A percentile compares a stretch with the other conserved stretches of the same genome.
phyloP scores from a whole-genome alignment of 2,888 invertebrate genomes.

The Antheraea assamensis region DNA sequence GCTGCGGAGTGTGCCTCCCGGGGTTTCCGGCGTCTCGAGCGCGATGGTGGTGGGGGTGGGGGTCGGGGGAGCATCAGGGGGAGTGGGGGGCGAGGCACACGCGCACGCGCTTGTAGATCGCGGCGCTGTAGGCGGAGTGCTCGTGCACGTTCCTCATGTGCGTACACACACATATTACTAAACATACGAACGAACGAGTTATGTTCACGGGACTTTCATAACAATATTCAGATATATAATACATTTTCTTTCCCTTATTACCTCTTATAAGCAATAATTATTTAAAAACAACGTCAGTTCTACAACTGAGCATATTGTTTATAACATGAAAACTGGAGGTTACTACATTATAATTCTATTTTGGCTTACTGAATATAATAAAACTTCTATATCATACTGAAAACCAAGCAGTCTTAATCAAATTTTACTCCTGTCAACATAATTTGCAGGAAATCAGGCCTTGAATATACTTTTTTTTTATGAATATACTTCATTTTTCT shows the following conservation, averaged over 20 bases:
- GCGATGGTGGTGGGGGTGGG: conserved; percentile 51
- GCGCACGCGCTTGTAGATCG: conserved; percentile 77
- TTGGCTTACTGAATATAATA: not conserved
- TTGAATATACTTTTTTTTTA: not conserved
- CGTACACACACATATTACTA: conserved; percentile 85
- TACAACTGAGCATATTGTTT: too few species aligned
- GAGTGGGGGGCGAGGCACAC: conserved; percentile 54
- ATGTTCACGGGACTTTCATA: not conserved
- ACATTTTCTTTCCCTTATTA: not conserved
- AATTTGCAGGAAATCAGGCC: not conserved
- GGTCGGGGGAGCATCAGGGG: conserved; percentile 52
- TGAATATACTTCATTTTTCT: not conserved
- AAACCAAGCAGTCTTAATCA: not conserved
- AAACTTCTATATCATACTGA: not conserved
- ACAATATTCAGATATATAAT: not conserved
- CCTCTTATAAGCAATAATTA: not conserved
- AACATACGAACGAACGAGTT: conserved; percentile 84
- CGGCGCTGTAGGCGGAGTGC: conserved; percentile 91
- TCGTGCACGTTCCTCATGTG: conserved; percentile 96
- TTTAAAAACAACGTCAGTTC: too few species aligned
- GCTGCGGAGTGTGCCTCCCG: conserved; percentile 43
- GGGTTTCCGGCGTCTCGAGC: conserved; percentile 54
- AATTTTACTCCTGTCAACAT: not conserved
- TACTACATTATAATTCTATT: too few species aligned
- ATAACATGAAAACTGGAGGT: too few species aligned